Evolutionary conservation across 2,888 invertebrate genomes (phyloP), one percentile per base, ranked within the genome.

Genomic region (Rhamphomyia laevipes): DNA sequence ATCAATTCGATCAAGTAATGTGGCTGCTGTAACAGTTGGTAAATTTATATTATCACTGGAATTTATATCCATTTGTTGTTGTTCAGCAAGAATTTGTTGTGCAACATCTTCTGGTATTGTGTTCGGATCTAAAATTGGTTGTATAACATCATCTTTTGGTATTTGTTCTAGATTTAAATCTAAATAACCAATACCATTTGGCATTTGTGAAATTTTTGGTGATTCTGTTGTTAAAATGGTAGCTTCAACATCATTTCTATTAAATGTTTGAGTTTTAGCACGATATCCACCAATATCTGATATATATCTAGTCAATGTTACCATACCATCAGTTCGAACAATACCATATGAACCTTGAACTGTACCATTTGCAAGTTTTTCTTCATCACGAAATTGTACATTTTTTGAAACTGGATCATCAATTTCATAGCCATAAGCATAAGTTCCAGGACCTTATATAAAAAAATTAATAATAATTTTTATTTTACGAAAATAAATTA

Each of bases 261-360:
- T 52, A 43, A 58, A 65, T 35, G 52, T 60, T 31, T 61, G 58
- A 0, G 58, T 57, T 3, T 61, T 58, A 13, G 58, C 60, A 30
- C 58, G 40, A 18, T 81, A 86, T 23, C 86, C 86, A 5, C 63
- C 65, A 12, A 74, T 65, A 64, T 85, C 84, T 3, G 84, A 81
- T 3, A 78, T 63, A 58, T 84, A 86, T 57, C 73, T 72, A 33
- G 78, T 81, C 10, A 78, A 68, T 49, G 76, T 75, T 0, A 80
- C 70, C 44, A 66, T 73, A 2, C 84, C 84, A 57, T 77, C 74
- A 0, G 82, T 75, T 49, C 81, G 77, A 3, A 83, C 64, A 59
- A 80, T 81, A 1, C 86, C 86, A 61, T 84, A 86, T 55, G 79
- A 80, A 4, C 87, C 87, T 1, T 74, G 71, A 0, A 85, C 79